Evolutionary conservation across 2,797 vertebrate species (phyloP).

Genomic region (Babyrousa celebensis): DNA sequence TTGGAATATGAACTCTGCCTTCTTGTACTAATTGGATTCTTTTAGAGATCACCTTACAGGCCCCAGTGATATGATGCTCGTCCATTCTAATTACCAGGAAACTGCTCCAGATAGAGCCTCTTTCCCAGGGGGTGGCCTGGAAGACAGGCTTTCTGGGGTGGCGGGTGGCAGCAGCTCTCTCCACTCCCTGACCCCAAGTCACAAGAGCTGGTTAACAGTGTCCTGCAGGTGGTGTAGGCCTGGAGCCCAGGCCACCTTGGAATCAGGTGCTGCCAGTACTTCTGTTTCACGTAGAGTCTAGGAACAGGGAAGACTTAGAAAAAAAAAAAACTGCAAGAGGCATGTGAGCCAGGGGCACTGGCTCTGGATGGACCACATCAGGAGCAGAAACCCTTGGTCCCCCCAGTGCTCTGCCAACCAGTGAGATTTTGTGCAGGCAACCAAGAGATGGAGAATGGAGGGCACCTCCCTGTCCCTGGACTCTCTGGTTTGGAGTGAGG

Average conservation of each 20-base stretch:
- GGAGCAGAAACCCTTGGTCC: accelerated
- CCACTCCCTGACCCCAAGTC: neutral
- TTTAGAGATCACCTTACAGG: neutral
- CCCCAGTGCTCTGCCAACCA: accelerated
- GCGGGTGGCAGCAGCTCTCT: too few relatives aligned
- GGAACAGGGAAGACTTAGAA: neutral
- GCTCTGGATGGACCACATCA: too few relatives aligned
- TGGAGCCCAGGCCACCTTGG: accelerated
- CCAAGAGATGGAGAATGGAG: too few relatives aligned
- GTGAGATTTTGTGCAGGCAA: neutral
- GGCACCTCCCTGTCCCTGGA: too few relatives aligned
- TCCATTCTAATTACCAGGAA: neutral
- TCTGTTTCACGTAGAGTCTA: neutral
- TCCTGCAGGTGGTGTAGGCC: accelerated
- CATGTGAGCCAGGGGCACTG: neutral
- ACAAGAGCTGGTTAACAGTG: neutral
- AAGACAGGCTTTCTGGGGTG: neutral
- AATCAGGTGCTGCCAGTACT: accelerated
- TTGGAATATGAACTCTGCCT: neutral
- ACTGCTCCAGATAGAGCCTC: neutral
- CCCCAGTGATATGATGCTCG: accelerated
- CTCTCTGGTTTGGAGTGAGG: neutral
- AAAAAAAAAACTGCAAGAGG: too few relatives aligned
- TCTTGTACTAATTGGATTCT: neutral
- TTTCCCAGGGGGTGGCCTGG: neutral